Percentiles rank a stretch among this genome's conserved stretches.
Evolutionary conservation across 2,113 vertebrate genomes (phyloP).

Genomic region (Carlito syrichta): DNA sequence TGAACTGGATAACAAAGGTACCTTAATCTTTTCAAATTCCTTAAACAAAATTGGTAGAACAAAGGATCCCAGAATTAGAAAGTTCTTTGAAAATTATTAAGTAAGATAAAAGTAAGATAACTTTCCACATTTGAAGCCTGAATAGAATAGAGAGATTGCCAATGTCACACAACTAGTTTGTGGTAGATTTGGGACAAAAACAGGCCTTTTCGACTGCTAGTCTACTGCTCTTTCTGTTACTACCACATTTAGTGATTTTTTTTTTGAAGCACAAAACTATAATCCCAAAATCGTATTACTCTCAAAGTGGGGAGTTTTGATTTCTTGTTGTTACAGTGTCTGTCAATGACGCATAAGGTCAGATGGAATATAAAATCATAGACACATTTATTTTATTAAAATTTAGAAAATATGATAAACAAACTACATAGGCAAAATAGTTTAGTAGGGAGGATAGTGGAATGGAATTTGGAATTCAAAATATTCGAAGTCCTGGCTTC

Average conservation of each 20-base stretch:
- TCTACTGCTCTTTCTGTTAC: not conserved
- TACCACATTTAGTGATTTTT: not conserved
- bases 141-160: not conserved
- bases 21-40: not conserved
- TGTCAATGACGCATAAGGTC: not conserved
- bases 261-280: not conserved
- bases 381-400: too few species aligned
- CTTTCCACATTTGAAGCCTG: not conserved
- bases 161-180: not conserved
- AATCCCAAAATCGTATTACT: not conserved
- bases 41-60: not conserved
- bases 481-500: not conserved
- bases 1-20: too few species aligned
- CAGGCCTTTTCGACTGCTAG: not conserved
- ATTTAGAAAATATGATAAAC: not conserved
- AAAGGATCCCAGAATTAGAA: not conserved
- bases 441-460: not conserved
- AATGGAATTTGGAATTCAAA: not conserved
- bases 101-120: too few species aligned
- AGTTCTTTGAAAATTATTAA: not conserved
- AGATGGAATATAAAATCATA: not conserved
- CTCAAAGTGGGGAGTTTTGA: not conserved
- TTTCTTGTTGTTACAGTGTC: not conserved
- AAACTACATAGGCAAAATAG: not conserved
- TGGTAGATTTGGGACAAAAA: not conserved